phyloP scores from a whole-genome alignment of 2,797 vertebrate species.

The Phalanger gymnotis region DNA sequence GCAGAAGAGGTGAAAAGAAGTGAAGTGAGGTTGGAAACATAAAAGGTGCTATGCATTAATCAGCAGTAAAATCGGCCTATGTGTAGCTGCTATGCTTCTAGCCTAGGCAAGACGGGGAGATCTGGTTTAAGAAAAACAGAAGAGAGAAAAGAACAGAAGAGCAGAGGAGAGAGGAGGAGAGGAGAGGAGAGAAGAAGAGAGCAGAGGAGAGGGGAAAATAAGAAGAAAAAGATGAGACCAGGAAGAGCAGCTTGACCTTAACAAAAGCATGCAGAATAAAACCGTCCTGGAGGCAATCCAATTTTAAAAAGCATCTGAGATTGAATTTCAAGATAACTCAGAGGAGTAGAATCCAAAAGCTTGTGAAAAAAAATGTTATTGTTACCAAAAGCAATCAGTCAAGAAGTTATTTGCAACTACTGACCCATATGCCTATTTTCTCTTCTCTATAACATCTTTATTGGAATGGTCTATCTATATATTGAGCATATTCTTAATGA shows the following conservation, averaged over 20 bases:
- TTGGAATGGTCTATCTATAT: background rate
- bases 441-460: slow-evolving; percentile 1
- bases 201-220: background rate
- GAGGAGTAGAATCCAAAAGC: background rate
- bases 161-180: no score
- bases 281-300: background rate
- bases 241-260: background rate
- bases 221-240: background rate
- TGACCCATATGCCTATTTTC: background rate
- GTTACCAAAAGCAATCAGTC: background rate
- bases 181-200: no score
- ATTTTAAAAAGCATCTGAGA: background rate
- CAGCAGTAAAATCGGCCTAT: background rate
- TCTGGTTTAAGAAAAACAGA: background rate
- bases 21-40: background rate
- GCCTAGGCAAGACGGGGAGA: background rate
- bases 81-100: background rate
- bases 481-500: background rate
- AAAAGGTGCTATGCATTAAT: background rate
- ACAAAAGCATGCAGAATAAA: background rate
- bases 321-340: background rate
- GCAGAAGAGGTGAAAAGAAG: background rate
- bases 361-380: background rate
- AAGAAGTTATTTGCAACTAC: background rate
- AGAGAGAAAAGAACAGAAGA: background rate